phyloP scores from a whole-genome alignment of 1,140 invertebrate genomes.

The Acarapis woodi region DNA sequence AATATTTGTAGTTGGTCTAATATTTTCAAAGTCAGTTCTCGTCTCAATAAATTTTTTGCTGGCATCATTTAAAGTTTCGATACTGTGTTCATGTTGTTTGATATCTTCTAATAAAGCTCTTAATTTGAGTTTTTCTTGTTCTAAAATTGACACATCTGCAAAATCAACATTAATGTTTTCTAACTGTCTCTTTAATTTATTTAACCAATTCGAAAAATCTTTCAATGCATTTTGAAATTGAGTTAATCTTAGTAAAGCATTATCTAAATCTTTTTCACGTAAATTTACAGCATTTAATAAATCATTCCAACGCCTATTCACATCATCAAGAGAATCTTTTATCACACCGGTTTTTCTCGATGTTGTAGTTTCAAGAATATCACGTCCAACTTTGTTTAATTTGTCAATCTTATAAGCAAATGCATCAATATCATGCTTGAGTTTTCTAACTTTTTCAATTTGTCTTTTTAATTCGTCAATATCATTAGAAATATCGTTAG shows the following conservation, averaged over 20 bases:
- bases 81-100: conserved; percentile 76
- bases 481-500: conserved; percentile 65
- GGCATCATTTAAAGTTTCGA: conserved; percentile 80
- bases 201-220: conserved; percentile 78
- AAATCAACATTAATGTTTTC: conserved; percentile 56
- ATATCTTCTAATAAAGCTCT: conserved; percentile 90
- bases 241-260: conserved; percentile 65
- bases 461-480: conserved; percentile 80
- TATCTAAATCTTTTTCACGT: conserved; percentile 63
- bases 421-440: conserved; percentile 85
- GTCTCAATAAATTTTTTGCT: conserved; percentile 55
- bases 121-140: conserved; percentile 85
- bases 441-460: conserved; percentile 62
- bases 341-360: conserved; percentile 72
- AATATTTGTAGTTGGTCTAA: conserved; percentile 60
- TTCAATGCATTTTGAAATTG: conserved; percentile 89
- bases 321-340: conserved; percentile 55
- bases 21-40: conserved; percentile 49
- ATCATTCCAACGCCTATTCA: conserved; percentile 74
- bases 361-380: conserved; percentile 65
- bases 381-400: conserved; percentile 70
- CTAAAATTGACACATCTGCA: conserved; percentile 63
- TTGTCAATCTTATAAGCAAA: conserved; percentile 90
- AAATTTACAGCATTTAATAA: conserved; percentile 62
- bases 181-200: conserved; percentile 47